Evolutionary conservation across 2,888 invertebrate species (phyloP).

Genomic region (Acholoe squamosa): DNA sequence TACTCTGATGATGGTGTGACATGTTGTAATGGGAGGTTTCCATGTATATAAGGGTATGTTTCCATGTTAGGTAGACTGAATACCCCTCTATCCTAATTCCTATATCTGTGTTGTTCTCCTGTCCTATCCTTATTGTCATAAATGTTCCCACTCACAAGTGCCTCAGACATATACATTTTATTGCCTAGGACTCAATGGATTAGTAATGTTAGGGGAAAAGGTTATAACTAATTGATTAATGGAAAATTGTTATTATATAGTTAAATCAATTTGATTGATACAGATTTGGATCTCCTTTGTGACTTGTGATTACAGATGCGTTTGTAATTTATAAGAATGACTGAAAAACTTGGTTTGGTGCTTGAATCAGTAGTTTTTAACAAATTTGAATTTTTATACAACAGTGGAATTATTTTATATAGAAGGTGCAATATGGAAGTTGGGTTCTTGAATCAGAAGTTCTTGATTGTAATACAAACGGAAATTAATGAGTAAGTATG

Average conservation of each 20-base stretch:
- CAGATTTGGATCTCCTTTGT: no score
- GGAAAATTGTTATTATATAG: no score
- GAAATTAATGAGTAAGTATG: neutral
- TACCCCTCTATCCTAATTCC: conserved; percentile 15
- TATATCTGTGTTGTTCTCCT: conserved; percentile 10
- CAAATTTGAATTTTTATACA: neutral
- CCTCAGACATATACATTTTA: conserved; percentile 29
- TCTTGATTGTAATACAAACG: neutral
- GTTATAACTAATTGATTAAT: neutral
- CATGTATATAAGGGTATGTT: conserved; percentile 41
- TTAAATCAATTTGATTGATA: no score
- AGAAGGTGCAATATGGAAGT: neutral
- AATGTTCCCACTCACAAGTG: conserved; percentile 33
- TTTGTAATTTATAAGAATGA: conserved; percentile 34
- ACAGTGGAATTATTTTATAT: conserved; percentile 13
- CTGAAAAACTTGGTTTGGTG: neutral
- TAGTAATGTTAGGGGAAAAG: neutral
- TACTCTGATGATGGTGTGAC: neutral
- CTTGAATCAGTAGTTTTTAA: neutral
- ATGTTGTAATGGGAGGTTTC: conserved; percentile 8
- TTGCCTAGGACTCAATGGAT: neutral
- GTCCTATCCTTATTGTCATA: neutral
- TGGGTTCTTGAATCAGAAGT: neutral
- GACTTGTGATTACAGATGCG: neutral
- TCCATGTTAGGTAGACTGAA: neutral